Evolutionary conservation across 2,888 invertebrate genomes (phyloP).

Genomic region (Cheiracanthium punctorium): DNA sequence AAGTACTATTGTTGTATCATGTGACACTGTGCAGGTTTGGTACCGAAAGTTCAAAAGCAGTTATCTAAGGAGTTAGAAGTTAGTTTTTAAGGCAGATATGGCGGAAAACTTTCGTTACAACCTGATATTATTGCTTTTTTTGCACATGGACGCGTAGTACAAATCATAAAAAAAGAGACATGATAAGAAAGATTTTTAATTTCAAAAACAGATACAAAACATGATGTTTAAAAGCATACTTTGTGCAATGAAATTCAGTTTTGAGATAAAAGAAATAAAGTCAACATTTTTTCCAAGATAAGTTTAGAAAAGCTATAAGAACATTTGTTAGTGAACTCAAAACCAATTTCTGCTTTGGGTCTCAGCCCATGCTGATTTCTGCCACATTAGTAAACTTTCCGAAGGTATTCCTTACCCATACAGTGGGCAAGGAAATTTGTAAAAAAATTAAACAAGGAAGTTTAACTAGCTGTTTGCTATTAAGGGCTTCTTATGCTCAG

Average conservation of each 20-base stretch:
- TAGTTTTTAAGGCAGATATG: too few relatives aligned
- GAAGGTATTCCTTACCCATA: not conserved
- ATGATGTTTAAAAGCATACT: not conserved
- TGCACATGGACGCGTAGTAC: too few relatives aligned
- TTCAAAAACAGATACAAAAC: conserved; percentile 7
- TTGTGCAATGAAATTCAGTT: not conserved
- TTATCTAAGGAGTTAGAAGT: too few relatives aligned
- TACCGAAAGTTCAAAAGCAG: too few relatives aligned
- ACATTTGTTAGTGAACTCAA: not conserved
- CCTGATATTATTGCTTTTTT: too few relatives aligned
- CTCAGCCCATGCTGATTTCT: not conserved
- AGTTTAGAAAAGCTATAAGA: not conserved
- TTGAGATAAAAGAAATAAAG: not conserved
- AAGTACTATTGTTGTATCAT: too few relatives aligned
- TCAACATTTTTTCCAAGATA: not conserved
- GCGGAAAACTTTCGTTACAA: too few relatives aligned
- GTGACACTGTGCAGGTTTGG: too few relatives aligned
- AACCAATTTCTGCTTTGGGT: not conserved
- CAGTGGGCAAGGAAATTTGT: not conserved
- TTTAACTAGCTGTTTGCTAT: not conserved
- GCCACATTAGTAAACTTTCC: conserved; percentile 8
- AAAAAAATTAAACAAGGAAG: not conserved
- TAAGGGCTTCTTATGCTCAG: not conserved
- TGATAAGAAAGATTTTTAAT: not conserved
- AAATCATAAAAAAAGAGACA: too few relatives aligned